Conservation (phyloP, 1,140 invertebrate species). For the Formica exsecta region DNA sequence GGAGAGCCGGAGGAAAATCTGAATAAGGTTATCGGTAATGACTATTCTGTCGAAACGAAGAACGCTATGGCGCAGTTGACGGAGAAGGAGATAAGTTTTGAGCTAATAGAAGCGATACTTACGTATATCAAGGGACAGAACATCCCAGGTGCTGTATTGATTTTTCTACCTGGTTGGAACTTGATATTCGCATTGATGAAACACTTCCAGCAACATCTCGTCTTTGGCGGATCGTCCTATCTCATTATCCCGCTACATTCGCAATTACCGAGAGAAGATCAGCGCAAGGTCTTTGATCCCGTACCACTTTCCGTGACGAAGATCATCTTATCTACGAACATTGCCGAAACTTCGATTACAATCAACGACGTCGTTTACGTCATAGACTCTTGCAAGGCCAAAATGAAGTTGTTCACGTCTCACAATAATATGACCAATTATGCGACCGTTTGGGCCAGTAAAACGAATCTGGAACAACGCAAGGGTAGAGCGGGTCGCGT, state of each 20-base stretch:
- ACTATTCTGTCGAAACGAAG: slow-evolving; percentile 88
- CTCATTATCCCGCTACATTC: slow-evolving; percentile 95
- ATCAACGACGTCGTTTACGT: slow-evolving; percentile 99
- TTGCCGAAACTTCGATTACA: slow-evolving; percentile 97
- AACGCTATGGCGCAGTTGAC: slow-evolving; percentile 91
- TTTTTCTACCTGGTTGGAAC: slow-evolving; percentile 98
- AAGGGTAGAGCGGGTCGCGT: slow-evolving; percentile 97
- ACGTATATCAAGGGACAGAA: slow-evolving; percentile 91
- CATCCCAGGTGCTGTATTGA: slow-evolving; percentile 93
- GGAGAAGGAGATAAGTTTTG: slow-evolving; percentile 97
- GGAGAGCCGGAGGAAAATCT: slow-evolving; percentile 92
- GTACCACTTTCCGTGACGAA: slow-evolving; percentile 92
- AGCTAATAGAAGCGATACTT: slow-evolving; percentile 94
- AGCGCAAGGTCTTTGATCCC: slow-evolving; percentile 94
- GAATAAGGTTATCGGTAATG: slow-evolving; percentile 88
- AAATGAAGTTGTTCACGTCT: slow-evolving; percentile 97
- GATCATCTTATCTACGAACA: slow-evolving; percentile 96
- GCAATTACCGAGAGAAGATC: slow-evolving; percentile 95
- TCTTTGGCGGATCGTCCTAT: slow-evolving; percentile 91
- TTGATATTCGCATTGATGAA: slow-evolving; percentile 97
- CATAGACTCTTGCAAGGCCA: slow-evolving; percentile 97
- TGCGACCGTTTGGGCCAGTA: slow-evolving; percentile 97
- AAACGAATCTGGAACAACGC: slow-evolving; percentile 96
- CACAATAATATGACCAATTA: slow-evolving; percentile 98
- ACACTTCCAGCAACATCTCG: slow-evolving; percentile 91